These are phyloP conservation scores for Microctenopoma lineatum DNA, from an alignment of 2,797 vertebrate genomes.

Conservation along the genomic window DNA sequence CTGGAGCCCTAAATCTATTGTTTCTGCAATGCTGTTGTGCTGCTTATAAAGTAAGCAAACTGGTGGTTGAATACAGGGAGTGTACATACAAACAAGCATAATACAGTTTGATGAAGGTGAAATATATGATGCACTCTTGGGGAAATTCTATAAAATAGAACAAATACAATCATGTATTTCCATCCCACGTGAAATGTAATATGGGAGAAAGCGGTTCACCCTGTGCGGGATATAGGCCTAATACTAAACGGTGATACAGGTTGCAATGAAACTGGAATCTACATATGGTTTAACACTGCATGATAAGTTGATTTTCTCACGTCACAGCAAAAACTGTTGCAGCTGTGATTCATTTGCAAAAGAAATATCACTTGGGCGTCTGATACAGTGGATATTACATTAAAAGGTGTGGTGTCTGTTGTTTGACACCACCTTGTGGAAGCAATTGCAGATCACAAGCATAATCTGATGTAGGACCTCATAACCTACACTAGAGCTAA, in stretches of 20 bases:
- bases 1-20: not conserved
- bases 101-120: too few relatives aligned
- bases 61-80: not conserved
- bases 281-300: not conserved
- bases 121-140: too few relatives aligned
- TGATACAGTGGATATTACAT: not conserved
- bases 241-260: not conserved
- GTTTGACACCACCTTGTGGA: conserved; percentile 39
- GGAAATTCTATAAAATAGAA: too few relatives aligned
- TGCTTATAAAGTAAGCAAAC: too few relatives aligned
- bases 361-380: not conserved
- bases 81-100: not conserved
- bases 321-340: not conserved
- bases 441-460: not conserved
- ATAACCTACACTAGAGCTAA: not conserved
- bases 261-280: not conserved
- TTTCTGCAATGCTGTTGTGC: not conserved
- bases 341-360: not conserved
- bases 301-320: not conserved
- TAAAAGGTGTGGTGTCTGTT: not conserved
- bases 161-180: too few relatives aligned
- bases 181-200: too few relatives aligned
- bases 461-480: not conserved
- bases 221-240: too few relatives aligned
- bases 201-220: too few relatives aligned